These are phyloP conservation scores for Upupa epops DNA, from an alignment of 2,113 vertebrate genomes.

Conservation along the genomic window DNA sequence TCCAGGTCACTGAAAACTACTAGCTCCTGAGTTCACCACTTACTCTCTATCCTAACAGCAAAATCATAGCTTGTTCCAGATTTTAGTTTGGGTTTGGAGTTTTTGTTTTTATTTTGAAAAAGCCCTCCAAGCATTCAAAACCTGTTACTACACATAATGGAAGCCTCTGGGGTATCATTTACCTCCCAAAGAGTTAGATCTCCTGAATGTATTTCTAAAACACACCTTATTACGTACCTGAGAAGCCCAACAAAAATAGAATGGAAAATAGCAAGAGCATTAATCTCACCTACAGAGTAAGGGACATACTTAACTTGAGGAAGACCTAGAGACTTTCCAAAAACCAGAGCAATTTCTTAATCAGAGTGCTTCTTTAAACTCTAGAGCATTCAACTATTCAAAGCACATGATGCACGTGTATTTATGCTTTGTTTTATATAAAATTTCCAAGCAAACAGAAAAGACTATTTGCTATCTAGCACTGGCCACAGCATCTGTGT, in stretches of 20 bases:
- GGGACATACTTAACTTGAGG: not conserved
- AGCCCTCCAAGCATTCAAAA: not conserved
- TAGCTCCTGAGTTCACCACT: not conserved
- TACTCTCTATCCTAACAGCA: not conserved
- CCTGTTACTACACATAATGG: not conserved
- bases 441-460: not conserved
- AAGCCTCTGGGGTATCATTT: not conserved
- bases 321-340: not conserved
- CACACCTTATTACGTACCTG: not conserved
- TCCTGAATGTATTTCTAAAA: not conserved
- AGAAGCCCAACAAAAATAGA: not conserved
- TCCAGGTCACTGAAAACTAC: not conserved
- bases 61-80: not conserved
- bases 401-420: accelerated
- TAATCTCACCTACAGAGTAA: not conserved
- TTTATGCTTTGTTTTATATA: not conserved
- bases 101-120: not conserved
- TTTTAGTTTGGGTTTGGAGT: not conserved
- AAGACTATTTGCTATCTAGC: not conserved
- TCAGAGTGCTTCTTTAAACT: not conserved
- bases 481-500: not conserved
- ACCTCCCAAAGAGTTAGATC: not conserved
- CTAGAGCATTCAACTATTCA: not conserved
- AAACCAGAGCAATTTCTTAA: not conserved
- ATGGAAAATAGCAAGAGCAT: not conserved